phyloP scores from a whole-genome alignment of 2,888 invertebrate genomes.

The Anarsia innoxiella region DNA sequence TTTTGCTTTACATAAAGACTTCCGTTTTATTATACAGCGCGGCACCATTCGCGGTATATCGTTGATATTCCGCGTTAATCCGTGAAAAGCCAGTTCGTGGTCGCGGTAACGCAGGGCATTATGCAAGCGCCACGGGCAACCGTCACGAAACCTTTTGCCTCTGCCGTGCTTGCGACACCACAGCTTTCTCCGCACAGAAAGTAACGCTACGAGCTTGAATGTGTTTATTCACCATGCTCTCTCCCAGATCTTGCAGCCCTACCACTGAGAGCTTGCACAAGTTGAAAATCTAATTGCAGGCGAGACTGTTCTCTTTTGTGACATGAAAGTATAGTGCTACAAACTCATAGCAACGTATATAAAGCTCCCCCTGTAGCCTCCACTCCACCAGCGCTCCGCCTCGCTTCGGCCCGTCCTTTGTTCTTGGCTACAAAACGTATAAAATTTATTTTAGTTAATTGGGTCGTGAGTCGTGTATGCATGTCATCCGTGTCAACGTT shows the following conservation, averaged over 20 bases:
- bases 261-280: neutral
- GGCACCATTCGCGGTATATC: conserved; percentile 16
- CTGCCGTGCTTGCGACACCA: conserved; percentile 48
- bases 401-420: conserved; percentile 13
- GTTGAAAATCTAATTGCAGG: conserved; percentile 4
- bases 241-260: neutral
- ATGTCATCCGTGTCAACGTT: too few relatives aligned
- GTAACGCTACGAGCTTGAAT: conserved; percentile 28
- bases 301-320: conserved; percentile 7
- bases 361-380: conserved; percentile 6
- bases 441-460: conserved; percentile 17
- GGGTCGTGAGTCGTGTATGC: conserved; percentile 7
- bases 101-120: conserved; percentile 41
- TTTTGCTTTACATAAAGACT: too few relatives aligned
- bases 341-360: conserved; percentile 5
- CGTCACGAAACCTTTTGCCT: conserved; percentile 63
- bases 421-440: conserved; percentile 12
- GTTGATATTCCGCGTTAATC: conserved; percentile 31
- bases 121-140: conserved; percentile 49
- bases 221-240: neutral
- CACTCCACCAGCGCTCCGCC: conserved; percentile 6
- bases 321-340: neutral
- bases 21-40: too few relatives aligned
- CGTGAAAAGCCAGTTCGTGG: conserved; percentile 29
- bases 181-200: conserved; percentile 52